phyloP scores from a whole-genome alignment of 1,140 invertebrate genomes.

The Neodiprion virginianus region DNA sequence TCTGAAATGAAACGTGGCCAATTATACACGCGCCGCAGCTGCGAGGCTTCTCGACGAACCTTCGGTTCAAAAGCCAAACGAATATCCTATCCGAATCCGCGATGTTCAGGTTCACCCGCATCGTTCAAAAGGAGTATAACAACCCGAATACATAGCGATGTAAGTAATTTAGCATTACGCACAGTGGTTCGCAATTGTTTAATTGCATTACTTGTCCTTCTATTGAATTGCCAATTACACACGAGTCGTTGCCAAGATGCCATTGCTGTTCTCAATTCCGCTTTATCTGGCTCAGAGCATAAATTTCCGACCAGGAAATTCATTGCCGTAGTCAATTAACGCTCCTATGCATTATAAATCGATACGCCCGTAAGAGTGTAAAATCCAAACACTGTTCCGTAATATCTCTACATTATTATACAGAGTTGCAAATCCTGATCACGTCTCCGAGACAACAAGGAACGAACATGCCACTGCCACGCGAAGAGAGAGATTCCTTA shows the following conservation, averaged over 20 bases:
- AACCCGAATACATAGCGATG: background rate
- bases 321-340: background rate
- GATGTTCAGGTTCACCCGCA: background rate
- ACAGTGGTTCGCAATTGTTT: conserved; percentile 1
- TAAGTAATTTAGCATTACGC: background rate
- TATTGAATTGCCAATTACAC: background rate
- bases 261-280: background rate
- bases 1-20: no score
- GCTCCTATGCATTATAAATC: no score
- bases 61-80: background rate
- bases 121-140: background rate
- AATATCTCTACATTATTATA: no score
- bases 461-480: no score
- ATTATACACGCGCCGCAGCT: no score
- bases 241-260: background rate
- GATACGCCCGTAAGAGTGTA: no score
- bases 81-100: background rate
- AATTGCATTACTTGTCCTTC: conserved; percentile 5
- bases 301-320: background rate
- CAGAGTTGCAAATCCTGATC: no score
- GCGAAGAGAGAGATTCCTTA: no score
- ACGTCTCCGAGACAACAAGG: no score
- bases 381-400: no score
- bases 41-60: no score
- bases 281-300: background rate